Evolutionary conservation across 2,113 vertebrate genomes (phyloP).

Genomic region (Microtus montanus): DNA sequence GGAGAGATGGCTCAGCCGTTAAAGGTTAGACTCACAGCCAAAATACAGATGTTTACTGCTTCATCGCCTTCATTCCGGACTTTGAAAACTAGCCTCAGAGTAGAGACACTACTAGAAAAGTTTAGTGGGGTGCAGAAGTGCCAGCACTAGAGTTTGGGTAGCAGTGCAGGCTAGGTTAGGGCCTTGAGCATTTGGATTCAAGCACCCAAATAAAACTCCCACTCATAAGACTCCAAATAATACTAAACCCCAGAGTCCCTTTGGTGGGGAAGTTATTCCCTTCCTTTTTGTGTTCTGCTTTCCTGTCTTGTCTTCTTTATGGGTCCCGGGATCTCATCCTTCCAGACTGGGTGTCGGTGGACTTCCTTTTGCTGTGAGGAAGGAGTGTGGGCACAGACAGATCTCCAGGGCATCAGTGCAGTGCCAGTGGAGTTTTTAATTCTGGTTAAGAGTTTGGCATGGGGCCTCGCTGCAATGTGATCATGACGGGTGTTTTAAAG

Average conservation of each 20-base stretch:
- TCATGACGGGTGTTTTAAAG: neutral
- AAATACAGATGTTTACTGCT: neutral
- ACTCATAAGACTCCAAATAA: too few relatives aligned
- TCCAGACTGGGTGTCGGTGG: neutral
- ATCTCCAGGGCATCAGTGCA: neutral
- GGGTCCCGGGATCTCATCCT: neutral
- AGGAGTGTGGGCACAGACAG: neutral
- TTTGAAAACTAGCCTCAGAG: conserved; percentile 17
- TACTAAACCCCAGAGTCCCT: neutral
- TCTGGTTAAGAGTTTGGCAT: neutral
- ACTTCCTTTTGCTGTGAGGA: neutral
- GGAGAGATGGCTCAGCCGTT: too few relatives aligned
- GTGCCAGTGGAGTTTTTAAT: conserved; percentile 7
- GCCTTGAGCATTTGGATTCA: neutral
- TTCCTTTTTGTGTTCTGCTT: neutral
- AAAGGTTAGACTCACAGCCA: too few relatives aligned
- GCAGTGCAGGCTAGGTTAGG: neutral
- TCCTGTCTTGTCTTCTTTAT: conserved; percentile 15
- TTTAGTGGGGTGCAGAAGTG: neutral
- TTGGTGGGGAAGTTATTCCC: neutral
- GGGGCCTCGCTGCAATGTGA: neutral
- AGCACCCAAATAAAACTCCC: neutral
- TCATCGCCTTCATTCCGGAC: neutral
- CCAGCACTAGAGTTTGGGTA: neutral
- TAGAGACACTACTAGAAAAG: neutral